phyloP scores from a whole-genome alignment of 1,140 invertebrate species.

The Phymorhynchus buccinoides region DNA sequence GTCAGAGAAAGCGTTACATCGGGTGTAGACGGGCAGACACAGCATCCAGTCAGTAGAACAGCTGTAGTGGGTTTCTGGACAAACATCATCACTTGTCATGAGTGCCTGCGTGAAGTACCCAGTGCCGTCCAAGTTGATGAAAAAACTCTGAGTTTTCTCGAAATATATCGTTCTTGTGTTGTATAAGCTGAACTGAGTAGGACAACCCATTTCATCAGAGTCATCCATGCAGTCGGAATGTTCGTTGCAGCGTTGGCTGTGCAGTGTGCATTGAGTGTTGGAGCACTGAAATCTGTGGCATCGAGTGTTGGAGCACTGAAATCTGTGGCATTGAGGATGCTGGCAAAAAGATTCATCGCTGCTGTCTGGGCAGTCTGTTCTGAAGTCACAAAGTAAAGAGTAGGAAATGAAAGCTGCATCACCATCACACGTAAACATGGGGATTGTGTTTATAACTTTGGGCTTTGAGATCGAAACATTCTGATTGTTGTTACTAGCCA shows the following conservation, averaged over 20 bases:
- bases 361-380: neutral
- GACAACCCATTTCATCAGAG: neutral
- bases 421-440: neutral
- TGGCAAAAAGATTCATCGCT: neutral
- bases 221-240: neutral
- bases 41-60: neutral
- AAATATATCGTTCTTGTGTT: neutral
- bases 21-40: no score
- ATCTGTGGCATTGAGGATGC: neutral
- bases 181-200: neutral
- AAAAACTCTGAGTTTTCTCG: neutral
- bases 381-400: slow-evolving; percentile 4
- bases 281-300: neutral
- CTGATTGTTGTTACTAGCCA: no score
- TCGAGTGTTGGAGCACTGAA: no score
- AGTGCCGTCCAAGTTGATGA: neutral
- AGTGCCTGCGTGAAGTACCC: neutral
- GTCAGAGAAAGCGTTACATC: no score
- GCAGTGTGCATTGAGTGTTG: neutral
- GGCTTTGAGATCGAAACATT: neutral
- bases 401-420: neutral
- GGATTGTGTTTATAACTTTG: neutral
- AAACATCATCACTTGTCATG: neutral
- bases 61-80: slow-evolving; percentile 20
- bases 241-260: neutral